A percentile compares a stretch with the other conserved stretches of the same genome.
These are phyloP conservation scores for Proteles cristata DNA, from an alignment of 2,113 vertebrate species.

Conservation along the genomic window DNA sequence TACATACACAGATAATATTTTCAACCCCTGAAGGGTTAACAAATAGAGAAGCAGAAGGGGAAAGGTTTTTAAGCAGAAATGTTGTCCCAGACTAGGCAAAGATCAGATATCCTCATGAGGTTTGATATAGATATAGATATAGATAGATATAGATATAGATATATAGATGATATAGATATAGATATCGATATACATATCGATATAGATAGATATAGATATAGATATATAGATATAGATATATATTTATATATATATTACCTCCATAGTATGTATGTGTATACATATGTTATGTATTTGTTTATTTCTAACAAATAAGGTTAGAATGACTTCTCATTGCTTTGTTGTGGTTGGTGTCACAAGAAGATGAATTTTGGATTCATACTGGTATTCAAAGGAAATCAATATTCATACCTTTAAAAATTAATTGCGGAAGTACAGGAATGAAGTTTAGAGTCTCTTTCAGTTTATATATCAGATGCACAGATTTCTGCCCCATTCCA, in stretches of 20 bases:
- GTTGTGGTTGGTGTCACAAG: neutral
- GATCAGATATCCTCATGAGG: neutral
- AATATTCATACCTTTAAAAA: slow-evolving; percentile 17
- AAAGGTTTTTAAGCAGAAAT: slow-evolving; percentile 12
- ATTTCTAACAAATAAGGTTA: slow-evolving; percentile 31
- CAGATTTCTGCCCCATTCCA: neutral
- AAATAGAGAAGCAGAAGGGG: neutral
- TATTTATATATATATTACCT: too few species aligned
- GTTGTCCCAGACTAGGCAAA: neutral
- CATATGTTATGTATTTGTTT: neutral
- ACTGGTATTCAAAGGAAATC: neutral
- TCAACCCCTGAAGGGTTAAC: neutral
- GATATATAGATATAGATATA: neutral
- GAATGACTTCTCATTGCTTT: neutral
- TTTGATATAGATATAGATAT: neutral
- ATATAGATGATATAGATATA: neutral
- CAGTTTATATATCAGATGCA: neutral
- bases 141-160: neutral
- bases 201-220: neutral
- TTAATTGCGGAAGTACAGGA: neutral
- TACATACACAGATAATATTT: neutral
- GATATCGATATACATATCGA: neutral
- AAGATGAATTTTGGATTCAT: neutral
- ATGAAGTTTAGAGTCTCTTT: neutral
- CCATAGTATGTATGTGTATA: too few species aligned